Conservation (phyloP, 2,888 invertebrate species). For the Drosophila mimetica region DNA sequence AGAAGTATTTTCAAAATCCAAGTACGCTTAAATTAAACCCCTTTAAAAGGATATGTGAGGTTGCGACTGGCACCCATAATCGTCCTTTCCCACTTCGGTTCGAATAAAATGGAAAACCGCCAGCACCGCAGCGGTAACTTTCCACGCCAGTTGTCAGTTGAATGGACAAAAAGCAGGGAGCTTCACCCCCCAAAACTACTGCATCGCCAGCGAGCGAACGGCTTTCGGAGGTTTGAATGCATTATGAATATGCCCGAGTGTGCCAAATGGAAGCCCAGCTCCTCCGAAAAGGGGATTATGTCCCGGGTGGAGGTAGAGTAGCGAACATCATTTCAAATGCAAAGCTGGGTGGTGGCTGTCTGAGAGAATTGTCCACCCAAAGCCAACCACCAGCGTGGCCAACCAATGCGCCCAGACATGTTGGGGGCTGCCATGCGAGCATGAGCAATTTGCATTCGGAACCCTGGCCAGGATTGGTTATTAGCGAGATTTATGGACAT, state of each 20-base stretch:
- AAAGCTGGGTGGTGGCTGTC: constrained; percentile 48
- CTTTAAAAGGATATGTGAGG: constrained; percentile 16
- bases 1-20: no score
- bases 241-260: constrained; percentile 79
- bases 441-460: constrained; percentile 84
- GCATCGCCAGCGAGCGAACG: not conserved
- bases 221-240: constrained; percentile 53
- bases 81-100: constrained; percentile 10
- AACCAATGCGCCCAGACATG: constrained; percentile 48
- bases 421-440: constrained; percentile 54
- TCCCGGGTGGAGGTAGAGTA: constrained; percentile 8
- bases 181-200: not conserved
- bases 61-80: constrained; percentile 17
- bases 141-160: constrained; percentile 24
- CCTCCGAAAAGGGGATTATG: constrained; percentile 5
- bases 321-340: constrained; percentile 70
- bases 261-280: constrained; percentile 45
- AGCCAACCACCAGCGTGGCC: constrained; percentile 53
- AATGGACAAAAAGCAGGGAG: constrained; percentile 10
- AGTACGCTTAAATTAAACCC: not conserved
- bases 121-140: constrained; percentile 58
- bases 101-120: constrained; percentile 52
- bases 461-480: constrained; percentile 83
- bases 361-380: constrained; percentile 20
- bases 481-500: constrained; percentile 84